These are phyloP conservation scores for Sacculina carcini DNA, from an alignment of 2,888 invertebrate species.

Conservation along the genomic window DNA sequence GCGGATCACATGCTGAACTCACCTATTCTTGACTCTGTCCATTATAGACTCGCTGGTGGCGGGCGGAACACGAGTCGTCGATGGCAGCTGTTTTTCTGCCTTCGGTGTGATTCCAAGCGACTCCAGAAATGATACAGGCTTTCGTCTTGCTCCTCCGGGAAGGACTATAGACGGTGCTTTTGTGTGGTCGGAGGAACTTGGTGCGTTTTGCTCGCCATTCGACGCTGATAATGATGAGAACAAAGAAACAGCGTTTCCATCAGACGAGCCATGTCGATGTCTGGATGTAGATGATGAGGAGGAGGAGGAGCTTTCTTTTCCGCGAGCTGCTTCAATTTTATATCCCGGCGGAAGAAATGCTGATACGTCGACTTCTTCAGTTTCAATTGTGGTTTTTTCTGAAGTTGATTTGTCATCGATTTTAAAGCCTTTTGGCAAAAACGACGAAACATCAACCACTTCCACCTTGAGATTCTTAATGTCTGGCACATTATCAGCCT, in stretches of 20 bases:
- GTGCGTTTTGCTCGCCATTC: background rate
- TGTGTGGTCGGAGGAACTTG: too few relatives aligned
- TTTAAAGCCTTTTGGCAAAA: conserved; percentile 9
- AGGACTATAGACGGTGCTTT: too few relatives aligned
- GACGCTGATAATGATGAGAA: background rate
- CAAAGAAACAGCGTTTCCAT: background rate
- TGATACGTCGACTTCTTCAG: background rate
- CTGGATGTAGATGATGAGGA: background rate
- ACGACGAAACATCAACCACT: conserved; percentile 7
- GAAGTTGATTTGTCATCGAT: background rate
- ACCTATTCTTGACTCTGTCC: too few relatives aligned
- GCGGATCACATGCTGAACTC: too few relatives aligned
- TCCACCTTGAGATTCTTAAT: background rate
- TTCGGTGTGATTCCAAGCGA: too few relatives aligned
- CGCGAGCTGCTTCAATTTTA: background rate
- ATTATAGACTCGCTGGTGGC: too few relatives aligned
- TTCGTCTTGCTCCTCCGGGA: too few relatives aligned
- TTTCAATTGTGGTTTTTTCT: background rate
- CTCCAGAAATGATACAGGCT: too few relatives aligned
- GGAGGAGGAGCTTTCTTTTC: background rate
- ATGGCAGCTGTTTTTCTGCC: too few relatives aligned
- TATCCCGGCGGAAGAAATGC: conserved; percentile 1
- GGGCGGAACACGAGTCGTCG: too few relatives aligned
- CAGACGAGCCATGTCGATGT: background rate
- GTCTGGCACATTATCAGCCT: background rate